phyloP scores from a whole-genome alignment of 2,113 vertebrate species.

The Nicator chloris region DNA sequence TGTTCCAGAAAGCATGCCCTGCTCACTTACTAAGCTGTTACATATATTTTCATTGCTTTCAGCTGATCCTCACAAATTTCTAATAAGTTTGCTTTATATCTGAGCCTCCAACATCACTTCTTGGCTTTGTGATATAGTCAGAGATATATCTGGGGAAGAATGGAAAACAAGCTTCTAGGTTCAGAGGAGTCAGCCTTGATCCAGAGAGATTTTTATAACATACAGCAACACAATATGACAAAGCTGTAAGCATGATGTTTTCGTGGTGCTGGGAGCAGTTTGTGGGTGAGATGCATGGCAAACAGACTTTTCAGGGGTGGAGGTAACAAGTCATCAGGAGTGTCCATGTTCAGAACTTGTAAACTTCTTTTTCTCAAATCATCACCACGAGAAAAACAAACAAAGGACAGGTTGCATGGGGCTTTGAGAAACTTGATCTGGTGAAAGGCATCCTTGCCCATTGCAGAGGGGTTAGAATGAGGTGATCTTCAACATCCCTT shows the following conservation, averaged over 20 bases:
- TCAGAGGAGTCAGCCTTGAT: not conserved
- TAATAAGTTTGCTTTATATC: not conserved
- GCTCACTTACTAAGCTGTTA: not conserved
- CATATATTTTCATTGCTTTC: not conserved
- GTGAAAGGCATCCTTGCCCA: not conserved
- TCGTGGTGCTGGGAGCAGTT: not conserved
- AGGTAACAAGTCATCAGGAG: not conserved
- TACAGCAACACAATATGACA: not conserved
- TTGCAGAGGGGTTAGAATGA: not conserved
- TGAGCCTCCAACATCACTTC: not conserved
- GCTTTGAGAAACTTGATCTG: not conserved
- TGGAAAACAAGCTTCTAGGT: not conserved
- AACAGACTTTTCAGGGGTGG: not conserved
- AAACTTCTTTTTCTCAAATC: not conserved
- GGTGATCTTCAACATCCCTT: not conserved
- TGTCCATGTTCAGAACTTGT: not conserved
- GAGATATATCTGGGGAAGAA: not conserved
- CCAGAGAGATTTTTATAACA: not conserved
- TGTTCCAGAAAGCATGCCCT: not conserved
- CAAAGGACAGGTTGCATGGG: not conserved
- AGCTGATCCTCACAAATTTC: not conserved
- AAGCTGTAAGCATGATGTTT: not conserved
- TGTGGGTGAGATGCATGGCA: accelerated
- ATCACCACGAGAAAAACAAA: not conserved
- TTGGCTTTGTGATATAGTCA: not conserved